A percentile compares a stretch with the other conserved stretches of the same genome.
These are phyloP conservation scores for Candidula unifasciata DNA, from an alignment of 2,888 invertebrate species.

Conservation along the genomic window DNA sequence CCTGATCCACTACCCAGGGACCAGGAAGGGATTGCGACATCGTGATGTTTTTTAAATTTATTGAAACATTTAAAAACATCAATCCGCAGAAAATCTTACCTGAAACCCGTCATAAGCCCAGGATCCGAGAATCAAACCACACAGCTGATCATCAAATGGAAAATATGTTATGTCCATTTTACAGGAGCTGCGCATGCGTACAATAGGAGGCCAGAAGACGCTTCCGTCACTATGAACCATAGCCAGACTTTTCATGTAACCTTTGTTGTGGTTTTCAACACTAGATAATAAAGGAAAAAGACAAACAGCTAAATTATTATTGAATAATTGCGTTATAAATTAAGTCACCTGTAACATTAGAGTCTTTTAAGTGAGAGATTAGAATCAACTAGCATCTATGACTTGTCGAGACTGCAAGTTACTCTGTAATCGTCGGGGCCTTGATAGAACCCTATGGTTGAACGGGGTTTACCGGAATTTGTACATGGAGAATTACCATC, in stretches of 20 bases:
- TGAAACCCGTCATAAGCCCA: constrained; percentile 75
- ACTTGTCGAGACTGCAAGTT: too few species aligned
- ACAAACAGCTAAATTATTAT: too few species aligned
- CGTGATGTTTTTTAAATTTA: neutral
- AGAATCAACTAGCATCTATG: too few species aligned
- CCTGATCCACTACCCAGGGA: too few species aligned
- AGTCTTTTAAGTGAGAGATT: too few species aligned
- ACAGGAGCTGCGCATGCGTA: constrained; percentile 80
- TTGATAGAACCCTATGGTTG: too few species aligned
- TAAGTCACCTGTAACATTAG: too few species aligned
- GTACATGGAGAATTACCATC: too few species aligned
- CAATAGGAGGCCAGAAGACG: constrained; percentile 82
- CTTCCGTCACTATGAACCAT: constrained; percentile 80
- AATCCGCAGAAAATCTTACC: constrained; percentile 42
- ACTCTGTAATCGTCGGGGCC: too few species aligned
- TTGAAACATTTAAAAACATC: neutral
- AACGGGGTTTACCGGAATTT: too few species aligned
- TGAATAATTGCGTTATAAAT: too few species aligned
- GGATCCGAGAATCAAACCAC: constrained; percentile 79
- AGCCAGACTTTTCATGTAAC: constrained; percentile 81
- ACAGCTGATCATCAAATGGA: constrained; percentile 81
- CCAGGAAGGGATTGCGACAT: too few species aligned
- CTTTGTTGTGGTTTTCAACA: constrained; percentile 81
- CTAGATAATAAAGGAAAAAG: constrained; percentile 66
- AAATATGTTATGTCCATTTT: constrained; percentile 81